These are phyloP conservation scores for Poeciliopsis turneri DNA, from an alignment of 2,797 vertebrate genomes.

Conservation along the genomic window DNA sequence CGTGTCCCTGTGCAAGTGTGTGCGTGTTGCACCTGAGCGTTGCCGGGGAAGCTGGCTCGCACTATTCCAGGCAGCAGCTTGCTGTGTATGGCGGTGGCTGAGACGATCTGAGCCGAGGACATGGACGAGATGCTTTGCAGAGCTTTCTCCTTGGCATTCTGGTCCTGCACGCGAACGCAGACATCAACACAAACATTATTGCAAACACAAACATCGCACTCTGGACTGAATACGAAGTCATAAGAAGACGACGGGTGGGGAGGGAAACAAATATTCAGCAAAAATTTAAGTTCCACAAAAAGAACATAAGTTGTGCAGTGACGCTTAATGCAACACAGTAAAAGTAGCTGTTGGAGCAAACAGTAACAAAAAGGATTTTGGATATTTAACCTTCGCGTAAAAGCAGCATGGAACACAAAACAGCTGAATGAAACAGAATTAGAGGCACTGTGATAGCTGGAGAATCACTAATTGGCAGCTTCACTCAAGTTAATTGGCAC, in stretches of 20 bases:
- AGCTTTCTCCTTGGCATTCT: slow-evolving; percentile 97
- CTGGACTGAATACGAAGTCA: too few relatives aligned
- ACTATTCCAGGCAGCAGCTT: slow-evolving; percentile 96
- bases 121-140: slow-evolving; percentile 98
- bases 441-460: slow-evolving; percentile 41
- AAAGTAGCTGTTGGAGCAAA: slow-evolving; percentile 6
- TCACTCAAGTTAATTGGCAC: slow-evolving; percentile 66
- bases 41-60: slow-evolving; percentile 90
- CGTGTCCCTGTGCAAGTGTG: slow-evolving; percentile 10
- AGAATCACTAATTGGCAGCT: slow-evolving; percentile 63
- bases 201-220: neutral
- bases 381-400: slow-evolving; percentile 12
- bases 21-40: slow-evolving; percentile 87
- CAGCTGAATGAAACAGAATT: slow-evolving; percentile 54
- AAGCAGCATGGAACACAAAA: slow-evolving; percentile 37
- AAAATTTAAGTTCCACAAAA: neutral
- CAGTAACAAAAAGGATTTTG: too few relatives aligned
- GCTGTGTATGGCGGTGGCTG: slow-evolving; percentile 97
- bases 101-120: slow-evolving; percentile 99
- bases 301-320: neutral
- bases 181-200: slow-evolving; percentile 22
- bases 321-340: slow-evolving; percentile 2
- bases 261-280: neutral
- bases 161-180: slow-evolving; percentile 86
- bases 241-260: neutral